A percentile compares a stretch with the other conserved stretches of the same genome.
Conservation (phyloP, 2,888 invertebrate species). For the Drosophila longiperda region DNA sequence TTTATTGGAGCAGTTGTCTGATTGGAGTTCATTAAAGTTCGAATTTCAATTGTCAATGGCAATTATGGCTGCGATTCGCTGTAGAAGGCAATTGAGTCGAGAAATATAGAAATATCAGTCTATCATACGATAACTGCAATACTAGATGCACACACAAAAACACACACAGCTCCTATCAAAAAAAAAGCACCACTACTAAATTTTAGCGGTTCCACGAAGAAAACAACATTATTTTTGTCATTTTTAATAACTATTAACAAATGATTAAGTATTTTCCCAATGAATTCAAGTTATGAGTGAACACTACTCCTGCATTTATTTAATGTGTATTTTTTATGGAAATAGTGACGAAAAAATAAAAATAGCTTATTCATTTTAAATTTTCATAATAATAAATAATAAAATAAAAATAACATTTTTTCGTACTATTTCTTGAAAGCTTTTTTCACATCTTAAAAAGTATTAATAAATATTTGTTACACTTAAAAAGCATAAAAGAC, state of each 20-base stretch:
- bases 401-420: background rate
- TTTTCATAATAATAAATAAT: background rate
- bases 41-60: constrained; percentile 39
- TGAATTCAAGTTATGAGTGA: background rate
- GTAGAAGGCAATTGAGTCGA: constrained; percentile 47
- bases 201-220: background rate
- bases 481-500: background rate
- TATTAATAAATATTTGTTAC: background rate
- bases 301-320: background rate
- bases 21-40: constrained; percentile 46
- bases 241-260: background rate
- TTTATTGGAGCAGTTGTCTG: constrained; percentile 5
- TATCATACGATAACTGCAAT: constrained; percentile 27
- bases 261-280: background rate
- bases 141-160: background rate
- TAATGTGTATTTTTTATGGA: background rate
- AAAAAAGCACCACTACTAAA: background rate
- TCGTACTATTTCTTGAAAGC: background rate
- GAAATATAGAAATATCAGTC: constrained; percentile 30
- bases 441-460: background rate
- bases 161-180: background rate
- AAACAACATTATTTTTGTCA: background rate
- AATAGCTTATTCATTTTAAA: background rate
- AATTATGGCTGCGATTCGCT: constrained; percentile 21
- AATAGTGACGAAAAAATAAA: background rate